A percentile compares a stretch with the other conserved stretches of the same genome.
Evolutionary conservation across 64 coral and sea anemone genomes (phyloP).

Genomic region (Orbicella faveolata): DNA sequence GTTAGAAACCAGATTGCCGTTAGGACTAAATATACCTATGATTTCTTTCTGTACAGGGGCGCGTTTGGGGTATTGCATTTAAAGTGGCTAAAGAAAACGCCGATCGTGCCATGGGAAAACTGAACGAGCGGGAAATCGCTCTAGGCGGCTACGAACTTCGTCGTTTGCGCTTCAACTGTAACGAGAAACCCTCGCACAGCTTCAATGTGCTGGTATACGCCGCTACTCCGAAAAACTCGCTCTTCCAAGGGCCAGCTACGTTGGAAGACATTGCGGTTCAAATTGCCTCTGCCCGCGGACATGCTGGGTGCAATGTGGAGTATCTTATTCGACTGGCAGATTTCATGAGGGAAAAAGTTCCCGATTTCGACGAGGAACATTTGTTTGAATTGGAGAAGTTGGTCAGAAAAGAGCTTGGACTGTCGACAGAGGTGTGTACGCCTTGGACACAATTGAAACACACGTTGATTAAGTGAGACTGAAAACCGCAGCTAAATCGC

Average conservation of each 20-base stretch:
- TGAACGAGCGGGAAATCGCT: conserved; percentile 66
- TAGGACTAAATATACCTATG: background rate
- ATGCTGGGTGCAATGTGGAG: conserved; percentile 70
- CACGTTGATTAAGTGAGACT: background rate
- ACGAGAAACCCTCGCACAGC: conserved; percentile 47
- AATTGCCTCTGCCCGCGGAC: conserved; percentile 55
- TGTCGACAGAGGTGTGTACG: conserved; percentile 20
- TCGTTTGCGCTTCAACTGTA: conserved; percentile 43
- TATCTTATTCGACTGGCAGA: conserved; percentile 88
- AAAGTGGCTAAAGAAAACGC: conserved; percentile 57
- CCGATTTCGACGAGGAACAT: conserved; percentile 66
- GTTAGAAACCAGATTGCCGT: too few relatives aligned
- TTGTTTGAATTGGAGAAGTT: conserved; percentile 77
- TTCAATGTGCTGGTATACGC: conserved; percentile 53
- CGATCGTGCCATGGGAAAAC: conserved; percentile 43
- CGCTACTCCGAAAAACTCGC: conserved; percentile 58
- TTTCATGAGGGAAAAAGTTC: conserved; percentile 87
- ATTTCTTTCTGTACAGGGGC: conserved; percentile 39
- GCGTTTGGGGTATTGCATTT: conserved; percentile 86
- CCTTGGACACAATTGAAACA: conserved; percentile 50
- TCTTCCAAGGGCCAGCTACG: conserved; percentile 65
- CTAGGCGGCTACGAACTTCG: conserved; percentile 75
- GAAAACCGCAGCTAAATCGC: too few relatives aligned
- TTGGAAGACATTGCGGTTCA: conserved; percentile 53
- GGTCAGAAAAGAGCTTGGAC: conserved; percentile 65